Conservation (phyloP, 2,113 vertebrate species). For the Hippopotamus amphibius region DNA sequence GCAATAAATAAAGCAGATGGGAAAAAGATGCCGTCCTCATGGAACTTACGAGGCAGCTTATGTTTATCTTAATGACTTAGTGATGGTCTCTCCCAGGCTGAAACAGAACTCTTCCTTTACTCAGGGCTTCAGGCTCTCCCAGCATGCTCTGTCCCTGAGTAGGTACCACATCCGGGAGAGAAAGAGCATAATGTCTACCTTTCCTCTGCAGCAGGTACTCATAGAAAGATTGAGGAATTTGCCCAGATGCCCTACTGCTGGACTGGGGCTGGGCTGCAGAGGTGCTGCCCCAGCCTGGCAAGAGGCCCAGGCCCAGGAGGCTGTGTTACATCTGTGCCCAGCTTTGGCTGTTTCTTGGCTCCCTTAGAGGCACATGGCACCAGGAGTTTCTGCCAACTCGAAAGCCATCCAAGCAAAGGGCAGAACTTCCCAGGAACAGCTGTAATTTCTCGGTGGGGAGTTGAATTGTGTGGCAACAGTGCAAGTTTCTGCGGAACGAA, state of each 20-base stretch:
- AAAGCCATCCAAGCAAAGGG: slow-evolving; percentile 30
- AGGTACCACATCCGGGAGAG: neutral
- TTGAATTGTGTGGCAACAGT: slow-evolving; percentile 70
- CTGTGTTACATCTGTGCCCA: neutral
- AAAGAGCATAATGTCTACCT: slow-evolving; percentile 40
- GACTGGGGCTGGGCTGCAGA: neutral
- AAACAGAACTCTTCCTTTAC: neutral
- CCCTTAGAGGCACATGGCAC: neutral
- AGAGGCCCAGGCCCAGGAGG: neutral
- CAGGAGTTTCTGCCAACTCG: neutral
- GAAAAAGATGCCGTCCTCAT: neutral
- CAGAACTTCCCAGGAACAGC: slow-evolving; percentile 48
- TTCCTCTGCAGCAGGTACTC: neutral
- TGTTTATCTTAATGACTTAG: too few species aligned
- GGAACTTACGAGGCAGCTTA: neutral
- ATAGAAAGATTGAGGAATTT: neutral
- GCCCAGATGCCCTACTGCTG: slow-evolving; percentile 42
- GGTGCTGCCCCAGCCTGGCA: neutral
- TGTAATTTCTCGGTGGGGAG: slow-evolving; percentile 69
- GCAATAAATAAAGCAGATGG: neutral
- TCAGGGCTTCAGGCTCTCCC: slow-evolving; percentile 56
- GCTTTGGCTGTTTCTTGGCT: neutral
- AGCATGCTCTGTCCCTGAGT: slow-evolving; percentile 5
- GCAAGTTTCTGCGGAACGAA: slow-evolving; percentile 65
- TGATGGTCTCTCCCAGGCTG: neutral